Evolutionary conservation across 2,888 invertebrate species (phyloP).

Genomic region (Epicampocera succincta): DNA sequence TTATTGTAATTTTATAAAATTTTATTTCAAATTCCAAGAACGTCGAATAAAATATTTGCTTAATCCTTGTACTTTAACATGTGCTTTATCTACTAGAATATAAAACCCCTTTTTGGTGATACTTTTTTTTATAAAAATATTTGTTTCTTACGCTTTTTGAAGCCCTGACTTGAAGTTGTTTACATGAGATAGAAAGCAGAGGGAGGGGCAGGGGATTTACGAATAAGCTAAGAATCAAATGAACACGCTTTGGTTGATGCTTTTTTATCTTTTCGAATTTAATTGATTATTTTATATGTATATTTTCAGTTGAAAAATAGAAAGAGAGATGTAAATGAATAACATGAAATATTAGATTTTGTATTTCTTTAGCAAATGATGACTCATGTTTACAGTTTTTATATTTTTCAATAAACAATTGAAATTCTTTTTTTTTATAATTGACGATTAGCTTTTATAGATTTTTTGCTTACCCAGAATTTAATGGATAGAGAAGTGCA

Average conservation of each 20-base stretch:
- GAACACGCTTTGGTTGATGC: background rate
- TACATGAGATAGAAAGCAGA: background rate
- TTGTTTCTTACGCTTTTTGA: too few species aligned
- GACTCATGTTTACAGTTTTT: constrained; percentile 30
- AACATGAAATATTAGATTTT: constrained; percentile 39
- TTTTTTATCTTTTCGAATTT: constrained; percentile 40
- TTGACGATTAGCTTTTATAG: too few species aligned
- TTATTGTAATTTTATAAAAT: too few species aligned
- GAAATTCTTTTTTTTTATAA: background rate
- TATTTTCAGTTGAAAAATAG: constrained; percentile 6
- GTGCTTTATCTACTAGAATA: too few species aligned
- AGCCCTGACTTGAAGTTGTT: too few species aligned
- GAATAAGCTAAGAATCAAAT: constrained; percentile 27
- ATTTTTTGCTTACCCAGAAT: too few species aligned
- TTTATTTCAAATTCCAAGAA: too few species aligned
- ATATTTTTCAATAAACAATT: background rate
- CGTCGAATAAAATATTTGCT: too few species aligned
- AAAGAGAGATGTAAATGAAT: constrained; percentile 4
- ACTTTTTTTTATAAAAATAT: too few species aligned
- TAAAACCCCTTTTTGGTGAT: too few species aligned
- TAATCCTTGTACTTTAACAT: too few species aligned
- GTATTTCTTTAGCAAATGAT: constrained; percentile 39
- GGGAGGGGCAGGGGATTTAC: constrained; percentile 1
- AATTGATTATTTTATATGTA: constrained; percentile 52
- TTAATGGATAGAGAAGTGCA: too few species aligned